These are phyloP conservation scores for Arothron firmamentum DNA, from an alignment of 2,113 vertebrate species.

Conservation along the genomic window DNA sequence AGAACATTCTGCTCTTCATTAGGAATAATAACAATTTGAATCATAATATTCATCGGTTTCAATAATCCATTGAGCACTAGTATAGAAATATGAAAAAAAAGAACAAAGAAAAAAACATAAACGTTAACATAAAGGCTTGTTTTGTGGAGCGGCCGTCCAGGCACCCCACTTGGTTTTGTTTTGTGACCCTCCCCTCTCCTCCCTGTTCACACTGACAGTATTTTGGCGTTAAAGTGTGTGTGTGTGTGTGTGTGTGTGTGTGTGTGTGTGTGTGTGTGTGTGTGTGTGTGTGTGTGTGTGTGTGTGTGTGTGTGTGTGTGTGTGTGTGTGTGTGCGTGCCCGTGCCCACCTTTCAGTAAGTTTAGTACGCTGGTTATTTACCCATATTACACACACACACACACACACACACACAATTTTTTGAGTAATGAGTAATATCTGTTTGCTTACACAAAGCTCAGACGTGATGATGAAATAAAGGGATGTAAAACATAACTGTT, in stretches of 20 bases:
- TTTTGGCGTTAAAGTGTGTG: conserved; percentile 2
- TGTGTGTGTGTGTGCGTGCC: conserved; percentile 10
- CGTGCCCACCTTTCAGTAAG: too few relatives aligned
- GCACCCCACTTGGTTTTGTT: conserved; percentile 31
- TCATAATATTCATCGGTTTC: conserved; percentile 73
- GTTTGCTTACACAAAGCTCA: neutral
- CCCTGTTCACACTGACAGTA: conserved; percentile 1
- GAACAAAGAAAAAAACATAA: conserved; percentile 63
- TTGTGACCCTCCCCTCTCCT: conserved; percentile 53
- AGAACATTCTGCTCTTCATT: conserved; percentile 57
- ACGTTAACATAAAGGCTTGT: conserved; percentile 55
- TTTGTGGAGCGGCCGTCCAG: conserved; percentile 34
- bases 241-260: conserved; percentile 13
- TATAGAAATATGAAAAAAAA: conserved; percentile 77
- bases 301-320: too few relatives aligned
- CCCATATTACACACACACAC: too few relatives aligned
- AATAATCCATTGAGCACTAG: conserved; percentile 75
- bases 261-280: too few relatives aligned
- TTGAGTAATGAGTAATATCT: neutral
- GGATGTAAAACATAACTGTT: neutral
- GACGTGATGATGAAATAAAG: neutral
- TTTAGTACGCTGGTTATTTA: neutral
- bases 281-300: conserved; percentile 13
- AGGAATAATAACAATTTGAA: conserved; percentile 71
- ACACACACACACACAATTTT: neutral